Evolutionary conservation across 2,888 invertebrate species (phyloP), one percentile per base, ranked within the genome.

Genomic region (Sinhomidia bicolor): DNA sequence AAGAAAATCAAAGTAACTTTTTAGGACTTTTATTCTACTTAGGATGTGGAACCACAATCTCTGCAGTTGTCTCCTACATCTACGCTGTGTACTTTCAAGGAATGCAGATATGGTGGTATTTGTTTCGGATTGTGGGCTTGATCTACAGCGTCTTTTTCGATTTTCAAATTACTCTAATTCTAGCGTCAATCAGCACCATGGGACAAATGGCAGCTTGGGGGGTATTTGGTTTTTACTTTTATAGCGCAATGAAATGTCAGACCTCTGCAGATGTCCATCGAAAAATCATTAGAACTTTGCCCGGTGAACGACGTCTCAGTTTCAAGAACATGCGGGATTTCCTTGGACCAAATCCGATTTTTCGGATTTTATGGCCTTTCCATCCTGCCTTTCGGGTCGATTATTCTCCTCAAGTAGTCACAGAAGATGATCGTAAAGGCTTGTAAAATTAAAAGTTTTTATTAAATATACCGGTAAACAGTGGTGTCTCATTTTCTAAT

Each of bases 1-100:
- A 91, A 79, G 90, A 92, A 26, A 92, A 92, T 89, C 92, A 92
- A 7, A 20, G 74, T 26, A 90, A 92, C 78, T 92, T 92, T 80
- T 44, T 92, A 3, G 90, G 91, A 51, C 78, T 92, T 6, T 23
- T 92, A 9, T 82, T 92, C 2, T 92, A 92, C 54, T 23, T 92
- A 2, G 81, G 83, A 4, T 9, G 86, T 47, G 92, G 91, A 14
- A 88, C 89, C 17, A 23, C 83, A 1, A 44, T 89, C 4, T 54
- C 81, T 9, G 36, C 85, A 12, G 23, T 80, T 4, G 74, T 89
- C 36, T 74, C 74, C n/a, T 5, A 88, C 14, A 68, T 85, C 23
- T 88, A 86, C 41, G 51, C 60, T 6, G 23, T 88, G 17, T 87
- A 87, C 79, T 85, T 71, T 36, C 23, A 83, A 44, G 88, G 85